A percentile compares a stretch with the other conserved stretches of the same genome.
These are phyloP conservation scores for Microtus montanus DNA, from an alignment of 2,113 vertebrate genomes.

Conservation along the genomic window DNA sequence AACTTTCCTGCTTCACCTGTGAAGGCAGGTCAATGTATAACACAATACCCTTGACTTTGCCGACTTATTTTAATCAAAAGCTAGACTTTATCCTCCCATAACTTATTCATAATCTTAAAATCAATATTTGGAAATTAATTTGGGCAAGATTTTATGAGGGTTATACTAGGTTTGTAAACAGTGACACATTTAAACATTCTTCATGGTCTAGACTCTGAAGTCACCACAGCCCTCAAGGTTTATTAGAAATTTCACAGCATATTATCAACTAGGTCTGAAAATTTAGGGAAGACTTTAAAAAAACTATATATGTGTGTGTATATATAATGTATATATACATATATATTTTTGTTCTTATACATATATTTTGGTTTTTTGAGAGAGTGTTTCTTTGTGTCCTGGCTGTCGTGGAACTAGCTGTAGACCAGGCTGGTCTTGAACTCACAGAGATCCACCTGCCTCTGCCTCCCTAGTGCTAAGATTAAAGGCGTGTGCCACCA, in stretches of 20 bases:
- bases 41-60: background rate
- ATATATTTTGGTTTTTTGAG: background rate
- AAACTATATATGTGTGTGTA: background rate
- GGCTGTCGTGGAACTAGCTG: background rate
- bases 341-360: no score
- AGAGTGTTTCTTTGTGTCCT: background rate
- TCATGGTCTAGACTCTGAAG: background rate
- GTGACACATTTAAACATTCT: no score
- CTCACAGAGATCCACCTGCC: background rate
- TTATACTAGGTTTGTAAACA: background rate
- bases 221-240: background rate
- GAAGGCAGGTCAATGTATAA: background rate
- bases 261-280: background rate
- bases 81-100: conserved; percentile 13
- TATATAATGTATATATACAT: background rate
- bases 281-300: background rate
- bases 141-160: conserved; percentile 4
- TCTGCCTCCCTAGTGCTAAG: background rate
- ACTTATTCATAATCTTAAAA: conserved; percentile 13
- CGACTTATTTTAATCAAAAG: background rate
- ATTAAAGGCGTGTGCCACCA: background rate
- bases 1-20: conserved; percentile 27
- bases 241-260: background rate
- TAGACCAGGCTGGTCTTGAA: background rate
- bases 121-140: background rate